These are phyloP conservation scores for Electrophaes corylata DNA, from an alignment of 2,888 invertebrate genomes.

Conservation along the genomic window DNA sequence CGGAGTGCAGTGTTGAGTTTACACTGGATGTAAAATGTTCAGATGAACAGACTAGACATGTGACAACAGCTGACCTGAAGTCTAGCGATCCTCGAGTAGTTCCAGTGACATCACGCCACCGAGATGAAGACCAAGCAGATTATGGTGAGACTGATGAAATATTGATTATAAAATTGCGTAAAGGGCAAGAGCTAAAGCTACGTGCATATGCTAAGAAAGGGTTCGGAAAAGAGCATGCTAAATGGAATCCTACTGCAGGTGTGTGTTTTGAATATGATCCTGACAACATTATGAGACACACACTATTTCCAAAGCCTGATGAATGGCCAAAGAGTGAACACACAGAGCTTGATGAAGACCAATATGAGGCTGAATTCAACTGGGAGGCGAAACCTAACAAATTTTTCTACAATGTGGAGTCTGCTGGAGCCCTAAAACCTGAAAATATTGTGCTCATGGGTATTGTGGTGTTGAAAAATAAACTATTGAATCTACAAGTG, in stretches of 20 bases:
- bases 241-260: constrained; percentile 99
- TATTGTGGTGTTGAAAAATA: constrained; percentile 96
- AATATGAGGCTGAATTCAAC: constrained; percentile 96
- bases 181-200: constrained; percentile 96
- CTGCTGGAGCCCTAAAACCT: constrained; percentile 96
- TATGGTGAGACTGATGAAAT: constrained; percentile 97
- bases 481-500: constrained; percentile 97
- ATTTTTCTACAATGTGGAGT: constrained; percentile 98
- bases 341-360: constrained; percentile 95
- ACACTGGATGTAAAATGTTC: constrained; percentile 97
- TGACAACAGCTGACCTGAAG: constrained; percentile 98
- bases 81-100: constrained; percentile 95
- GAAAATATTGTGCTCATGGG: constrained; percentile 99
- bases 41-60: constrained; percentile 97
- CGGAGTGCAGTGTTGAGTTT: constrained; percentile 98
- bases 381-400: constrained; percentile 98
- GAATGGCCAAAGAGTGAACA: constrained; percentile 99
- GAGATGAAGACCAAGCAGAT: constrained; percentile 96
- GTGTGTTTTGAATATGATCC: constrained; percentile 99
- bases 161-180: constrained; percentile 88
- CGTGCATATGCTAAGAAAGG: constrained; percentile 98
- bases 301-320: constrained; percentile 97
- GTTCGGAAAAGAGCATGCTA: constrained; percentile 99
- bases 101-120: constrained; percentile 95
- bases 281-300: constrained; percentile 98